These are phyloP conservation scores for Myxocyprinus asiaticus DNA, from an alignment of 2,113 vertebrate species.

Conservation along the genomic window DNA sequence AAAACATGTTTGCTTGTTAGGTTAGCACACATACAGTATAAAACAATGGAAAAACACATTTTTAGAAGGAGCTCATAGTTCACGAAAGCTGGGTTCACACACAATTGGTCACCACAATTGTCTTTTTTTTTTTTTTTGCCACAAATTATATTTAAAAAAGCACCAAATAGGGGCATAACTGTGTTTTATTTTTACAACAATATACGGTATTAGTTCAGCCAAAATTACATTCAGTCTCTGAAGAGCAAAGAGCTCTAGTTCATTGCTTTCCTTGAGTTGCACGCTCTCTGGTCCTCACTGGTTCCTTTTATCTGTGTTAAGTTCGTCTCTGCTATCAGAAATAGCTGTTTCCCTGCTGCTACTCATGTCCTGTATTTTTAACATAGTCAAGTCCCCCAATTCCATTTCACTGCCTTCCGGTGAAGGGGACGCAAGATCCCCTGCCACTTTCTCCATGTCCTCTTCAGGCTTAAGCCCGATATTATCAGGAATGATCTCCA, in stretches of 20 bases:
- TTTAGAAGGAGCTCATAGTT: not conserved
- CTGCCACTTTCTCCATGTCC: constrained; percentile 59
- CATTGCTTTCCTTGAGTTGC: not conserved
- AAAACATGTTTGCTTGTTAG: constrained; percentile 4
- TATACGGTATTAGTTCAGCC: not conserved
- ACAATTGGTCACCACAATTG: not conserved
- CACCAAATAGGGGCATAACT: not conserved
- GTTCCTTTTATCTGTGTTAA: constrained; percentile 36
- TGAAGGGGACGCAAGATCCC: constrained; percentile 59
- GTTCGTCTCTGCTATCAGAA: constrained; percentile 37
- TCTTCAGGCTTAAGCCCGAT: constrained; percentile 64
- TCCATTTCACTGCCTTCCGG: constrained; percentile 48
- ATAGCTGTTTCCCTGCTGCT: not conserved
- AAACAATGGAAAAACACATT: constrained; percentile 5
- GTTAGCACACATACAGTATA: not conserved
- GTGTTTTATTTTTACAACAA: constrained; percentile 8
- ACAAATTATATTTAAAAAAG: constrained; percentile 8
- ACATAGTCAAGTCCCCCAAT: constrained; percentile 44
- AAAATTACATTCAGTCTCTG: constrained; percentile 6
- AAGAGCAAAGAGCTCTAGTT: not conserved
- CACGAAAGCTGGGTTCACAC: not conserved
- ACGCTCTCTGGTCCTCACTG: constrained; percentile 8
- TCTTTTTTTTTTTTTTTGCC: constrained; percentile 32
- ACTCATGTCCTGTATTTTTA: constrained; percentile 42
- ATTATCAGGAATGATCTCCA: constrained; percentile 77